These are phyloP conservation scores for Tiphia femorata DNA, from an alignment of 2,888 invertebrate species.

Conservation along the genomic window DNA sequence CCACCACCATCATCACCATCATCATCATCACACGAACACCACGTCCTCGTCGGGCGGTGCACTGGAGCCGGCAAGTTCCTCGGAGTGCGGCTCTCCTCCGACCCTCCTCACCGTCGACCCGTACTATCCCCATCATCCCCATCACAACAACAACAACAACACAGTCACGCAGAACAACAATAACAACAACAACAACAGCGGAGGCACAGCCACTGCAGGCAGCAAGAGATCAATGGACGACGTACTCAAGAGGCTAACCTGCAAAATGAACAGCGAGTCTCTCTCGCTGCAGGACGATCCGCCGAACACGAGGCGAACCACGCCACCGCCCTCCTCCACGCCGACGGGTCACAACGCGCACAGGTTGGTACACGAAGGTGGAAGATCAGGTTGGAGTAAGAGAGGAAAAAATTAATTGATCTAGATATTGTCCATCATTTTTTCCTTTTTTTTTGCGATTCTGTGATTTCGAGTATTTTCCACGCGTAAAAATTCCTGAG, in stretches of 20 bases:
- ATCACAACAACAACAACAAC: slow-evolving; percentile 73
- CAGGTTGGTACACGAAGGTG: slow-evolving; percentile 62
- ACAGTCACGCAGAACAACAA: slow-evolving; percentile 74
- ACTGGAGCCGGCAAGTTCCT: slow-evolving; percentile 71
- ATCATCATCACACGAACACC: slow-evolving; percentile 51
- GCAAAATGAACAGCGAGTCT: slow-evolving; percentile 86
- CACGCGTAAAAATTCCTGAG: too few species aligned
- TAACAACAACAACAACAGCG: slow-evolving; percentile 75
- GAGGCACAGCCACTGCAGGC: slow-evolving; percentile 73
- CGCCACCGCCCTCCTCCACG: slow-evolving; percentile 68
- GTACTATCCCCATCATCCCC: slow-evolving; percentile 68
- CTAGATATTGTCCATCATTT: too few species aligned
- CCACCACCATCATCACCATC: slow-evolving; percentile 45
- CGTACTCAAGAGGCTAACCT: slow-evolving; percentile 87
- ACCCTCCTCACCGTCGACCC: slow-evolving; percentile 75
- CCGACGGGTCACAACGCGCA: slow-evolving; percentile 65
- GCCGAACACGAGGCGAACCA: slow-evolving; percentile 78
- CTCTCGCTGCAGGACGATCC: slow-evolving; percentile 80
- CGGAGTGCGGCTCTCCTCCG: slow-evolving; percentile 82
- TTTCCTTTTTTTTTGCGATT: too few species aligned
- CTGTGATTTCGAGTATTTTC: too few species aligned
- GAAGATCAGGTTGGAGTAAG: too few species aligned
- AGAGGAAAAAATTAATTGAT: too few species aligned
- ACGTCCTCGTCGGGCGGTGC: slow-evolving; percentile 45
- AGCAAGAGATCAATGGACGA: slow-evolving; percentile 91